Base-by-base conservation (phyloP, 2,797 vertebrate species). In the Chiloscyllium punctatum region DNA sequence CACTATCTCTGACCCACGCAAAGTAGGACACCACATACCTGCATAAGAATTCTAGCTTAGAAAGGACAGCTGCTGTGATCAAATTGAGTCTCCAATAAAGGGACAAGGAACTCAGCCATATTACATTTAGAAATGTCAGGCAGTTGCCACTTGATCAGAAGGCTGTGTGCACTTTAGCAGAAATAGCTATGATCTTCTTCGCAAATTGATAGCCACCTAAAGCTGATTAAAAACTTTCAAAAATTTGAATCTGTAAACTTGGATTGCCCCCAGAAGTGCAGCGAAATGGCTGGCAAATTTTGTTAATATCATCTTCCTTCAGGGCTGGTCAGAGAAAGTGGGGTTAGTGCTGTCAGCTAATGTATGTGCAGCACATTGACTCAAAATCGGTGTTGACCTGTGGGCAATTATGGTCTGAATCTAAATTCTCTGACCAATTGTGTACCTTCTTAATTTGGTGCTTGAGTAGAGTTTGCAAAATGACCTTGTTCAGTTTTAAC, bases 1-100 rank as follows among this genome's bases (percentile, higher is more conserved):
- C 62, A 69, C 2, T 92, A 69, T n/a, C 90, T 92, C 21, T 42
- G n/a, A 37, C 53, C 90, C 90, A 92, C n/a, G 3, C 62, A 68
- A 92, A 92, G 62, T 92, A 68, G n/a, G 66, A 69, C 90, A 92
- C 90, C 90, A 92, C 62, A 69, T 92, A 66, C 90, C 90, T 92
- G 90, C 25, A 42, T 66, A n/a, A 92, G 66, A 92, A 92, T n/a
- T 92, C n/a, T 92, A n/a, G 90, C 90, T 92, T 25, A n/a, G 90
- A 69, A 92, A 92, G 90, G 62, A 69, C 66, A 92, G 90, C 90
- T 92, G 90, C 90, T 92, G 37, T 92, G 23, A 92, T 42, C 62
- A 92, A 62, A 69, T 66, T 92, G n/a, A 42, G 23, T 92, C 90
- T 69, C 90, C 90, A 62, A 69, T 92, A 68, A 92, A 92, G 68